These are phyloP conservation scores for Zosterops hypoxanthus DNA, from an alignment of 2,113 vertebrate genomes.

Conservation along the genomic window DNA sequence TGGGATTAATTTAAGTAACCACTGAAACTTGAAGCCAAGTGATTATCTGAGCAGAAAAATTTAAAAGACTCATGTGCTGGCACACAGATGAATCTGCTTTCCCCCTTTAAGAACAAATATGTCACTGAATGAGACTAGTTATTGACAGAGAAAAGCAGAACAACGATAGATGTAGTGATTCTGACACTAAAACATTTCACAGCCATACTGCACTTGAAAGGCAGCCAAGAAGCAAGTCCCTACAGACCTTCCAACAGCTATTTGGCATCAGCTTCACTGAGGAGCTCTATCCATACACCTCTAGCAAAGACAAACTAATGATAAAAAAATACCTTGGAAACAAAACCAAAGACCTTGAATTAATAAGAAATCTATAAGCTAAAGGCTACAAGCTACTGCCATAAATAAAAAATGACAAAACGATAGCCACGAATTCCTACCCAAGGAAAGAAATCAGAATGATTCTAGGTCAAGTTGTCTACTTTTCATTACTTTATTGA, in stretches of 20 bases:
- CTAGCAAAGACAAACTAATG: neutral
- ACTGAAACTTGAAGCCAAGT: neutral
- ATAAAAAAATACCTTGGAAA: neutral
- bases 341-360: neutral
- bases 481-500: neutral
- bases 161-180: neutral
- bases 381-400: neutral
- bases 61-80: neutral
- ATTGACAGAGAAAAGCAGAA: slow-evolving; percentile 10
- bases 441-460: neutral
- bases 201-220: neutral
- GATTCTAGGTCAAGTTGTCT: neutral
- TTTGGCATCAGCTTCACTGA: neutral
- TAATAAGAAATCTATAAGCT: neutral
- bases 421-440: neutral
- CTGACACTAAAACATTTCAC: slow-evolving; percentile 20
- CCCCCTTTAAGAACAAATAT: neutral
- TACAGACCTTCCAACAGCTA: slow-evolving; percentile 22
- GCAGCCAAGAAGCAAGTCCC: slow-evolving; percentile 38
- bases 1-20: slow-evolving; percentile 8
- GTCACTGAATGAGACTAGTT: neutral
- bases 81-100: slow-evolving; percentile 11
- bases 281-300: neutral
- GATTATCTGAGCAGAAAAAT: neutral
- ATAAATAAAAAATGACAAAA: neutral